Evolutionary conservation across 2,888 invertebrate species (phyloP).

Genomic region (Cheilosia vulpina): DNA sequence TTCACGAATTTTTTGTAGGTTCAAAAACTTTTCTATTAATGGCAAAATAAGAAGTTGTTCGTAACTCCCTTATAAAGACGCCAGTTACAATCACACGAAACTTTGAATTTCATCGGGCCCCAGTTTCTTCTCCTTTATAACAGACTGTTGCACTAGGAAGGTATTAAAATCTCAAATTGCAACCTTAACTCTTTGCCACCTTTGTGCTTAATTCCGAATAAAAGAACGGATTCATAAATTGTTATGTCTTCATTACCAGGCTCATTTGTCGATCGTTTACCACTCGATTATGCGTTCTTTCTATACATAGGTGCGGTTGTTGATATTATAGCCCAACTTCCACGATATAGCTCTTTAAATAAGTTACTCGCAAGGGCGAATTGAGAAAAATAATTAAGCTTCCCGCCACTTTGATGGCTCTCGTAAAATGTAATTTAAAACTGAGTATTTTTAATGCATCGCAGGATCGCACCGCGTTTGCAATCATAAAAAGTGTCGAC

Average conservation of each 20-base stretch:
- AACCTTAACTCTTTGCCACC: too few relatives aligned
- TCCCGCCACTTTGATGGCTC: constrained; percentile 39
- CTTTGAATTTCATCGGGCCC: too few relatives aligned
- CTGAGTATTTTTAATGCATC: constrained; percentile 24
- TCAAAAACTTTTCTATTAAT: too few relatives aligned
- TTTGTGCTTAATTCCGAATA: too few relatives aligned
- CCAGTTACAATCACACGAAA: too few relatives aligned
- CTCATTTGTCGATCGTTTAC: background rate
- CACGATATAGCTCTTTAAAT: background rate
- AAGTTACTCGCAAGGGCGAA: constrained; percentile 15
- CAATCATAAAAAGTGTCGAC: constrained; percentile 49
- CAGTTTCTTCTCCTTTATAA: too few relatives aligned
- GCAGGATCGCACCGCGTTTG: background rate
- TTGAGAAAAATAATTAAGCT: constrained; percentile 52
- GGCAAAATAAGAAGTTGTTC: too few relatives aligned
- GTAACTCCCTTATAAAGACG: too few relatives aligned
- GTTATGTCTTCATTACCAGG: background rate
- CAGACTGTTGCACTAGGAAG: too few relatives aligned
- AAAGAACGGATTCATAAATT: background rate
- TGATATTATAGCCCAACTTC: background rate
- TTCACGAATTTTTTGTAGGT: too few relatives aligned
- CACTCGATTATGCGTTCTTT: background rate
- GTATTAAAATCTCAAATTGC: too few relatives aligned
- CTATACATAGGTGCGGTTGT: background rate
- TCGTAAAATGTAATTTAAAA: constrained; percentile 52